Conservation (phyloP, 2,797 vertebrate species). For the Salmo trutta region DNA sequence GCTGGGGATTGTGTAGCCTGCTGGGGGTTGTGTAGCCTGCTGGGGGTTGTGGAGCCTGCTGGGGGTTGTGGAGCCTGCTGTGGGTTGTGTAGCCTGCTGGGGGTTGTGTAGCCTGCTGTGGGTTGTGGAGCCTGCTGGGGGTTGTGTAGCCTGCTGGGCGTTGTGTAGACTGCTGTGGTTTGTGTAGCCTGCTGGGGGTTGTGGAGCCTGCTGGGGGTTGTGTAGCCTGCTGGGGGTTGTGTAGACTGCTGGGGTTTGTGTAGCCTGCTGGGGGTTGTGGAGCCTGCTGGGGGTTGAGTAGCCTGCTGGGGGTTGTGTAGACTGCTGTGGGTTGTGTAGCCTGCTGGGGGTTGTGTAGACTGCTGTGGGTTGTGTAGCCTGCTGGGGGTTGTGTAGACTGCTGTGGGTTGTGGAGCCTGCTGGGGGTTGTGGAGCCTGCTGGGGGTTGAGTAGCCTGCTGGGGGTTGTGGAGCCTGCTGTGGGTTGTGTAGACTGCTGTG, state of each 20-base stretch:
- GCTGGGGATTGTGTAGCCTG: neutral
- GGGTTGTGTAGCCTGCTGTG: conserved; percentile 2
- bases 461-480: neutral
- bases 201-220: conserved; percentile 2
- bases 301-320: neutral
- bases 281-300: neutral
- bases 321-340: neutral
- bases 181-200: neutral
- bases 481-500: conserved; percentile 5
- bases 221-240: neutral
- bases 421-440: neutral
- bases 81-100: neutral
- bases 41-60: neutral
- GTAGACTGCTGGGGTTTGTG: neutral
- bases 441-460: neutral
- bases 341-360: neutral
- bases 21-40: neutral
- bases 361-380: neutral
- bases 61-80: conserved; percentile 1
- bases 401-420: neutral
- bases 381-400: neutral
- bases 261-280: conserved; percentile 5
- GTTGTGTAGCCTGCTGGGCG: neutral
- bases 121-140: neutral
- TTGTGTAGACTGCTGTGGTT: neutral